A percentile compares a stretch with the other conserved stretches of the same genome.
Evolutionary conservation across 35 echinoderm and acorn worm species (phyloP).

Genomic region (Nesometra sesokonis): DNA sequence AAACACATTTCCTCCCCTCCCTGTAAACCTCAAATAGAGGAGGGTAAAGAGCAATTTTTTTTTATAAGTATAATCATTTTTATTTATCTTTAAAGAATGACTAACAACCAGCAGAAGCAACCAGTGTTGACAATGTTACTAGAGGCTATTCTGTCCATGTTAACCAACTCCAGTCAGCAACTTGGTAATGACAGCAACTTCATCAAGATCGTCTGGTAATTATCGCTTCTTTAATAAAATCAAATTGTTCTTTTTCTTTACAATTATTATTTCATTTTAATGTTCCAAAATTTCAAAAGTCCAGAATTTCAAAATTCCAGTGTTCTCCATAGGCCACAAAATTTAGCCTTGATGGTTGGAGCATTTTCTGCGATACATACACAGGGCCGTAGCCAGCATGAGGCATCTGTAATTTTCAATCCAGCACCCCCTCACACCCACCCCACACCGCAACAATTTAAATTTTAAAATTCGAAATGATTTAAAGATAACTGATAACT

Average conservation of each 20-base stretch:
- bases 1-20: not conserved
- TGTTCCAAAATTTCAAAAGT: not conserved
- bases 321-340: too few relatives aligned
- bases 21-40: not conserved
- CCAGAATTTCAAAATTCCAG: not conserved
- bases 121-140: constrained; percentile 56
- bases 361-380: too few relatives aligned
- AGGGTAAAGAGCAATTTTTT: too few relatives aligned
- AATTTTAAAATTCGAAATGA: too few relatives aligned
- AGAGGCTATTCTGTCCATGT: constrained; percentile 60
- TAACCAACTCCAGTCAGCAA: constrained; percentile 43
- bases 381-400: too few relatives aligned
- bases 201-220: constrained; percentile 68
- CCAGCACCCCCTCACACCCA: too few relatives aligned
- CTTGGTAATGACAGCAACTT: constrained; percentile 53
- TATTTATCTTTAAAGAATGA: constrained; percentile 15
- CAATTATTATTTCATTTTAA: not conserved
- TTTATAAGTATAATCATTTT: not conserved
- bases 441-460: too few relatives aligned
- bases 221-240: not conserved
- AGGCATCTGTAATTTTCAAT: too few relatives aligned
- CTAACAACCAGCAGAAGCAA: constrained; percentile 32
- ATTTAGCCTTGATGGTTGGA: too few relatives aligned
- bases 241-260: not conserved
- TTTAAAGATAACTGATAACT: too few relatives aligned